A percentile compares a stretch with the other conserved stretches of the same genome.
These are phyloP conservation scores for Coccyzus lansbergi DNA, from an alignment of 2,797 vertebrate genomes.

Conservation along the genomic window DNA sequence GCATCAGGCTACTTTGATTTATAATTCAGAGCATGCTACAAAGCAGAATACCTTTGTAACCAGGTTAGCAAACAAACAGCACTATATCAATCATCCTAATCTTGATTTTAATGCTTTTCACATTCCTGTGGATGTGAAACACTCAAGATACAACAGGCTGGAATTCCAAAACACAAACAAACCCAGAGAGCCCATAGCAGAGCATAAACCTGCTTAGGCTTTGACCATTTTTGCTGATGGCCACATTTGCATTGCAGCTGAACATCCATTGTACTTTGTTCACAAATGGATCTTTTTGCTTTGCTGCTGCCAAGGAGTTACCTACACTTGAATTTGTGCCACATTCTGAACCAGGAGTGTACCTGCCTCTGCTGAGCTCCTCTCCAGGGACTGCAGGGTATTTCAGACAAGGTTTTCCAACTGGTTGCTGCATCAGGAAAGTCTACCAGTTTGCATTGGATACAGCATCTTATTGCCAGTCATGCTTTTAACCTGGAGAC, in stretches of 20 bases:
- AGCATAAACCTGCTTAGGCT: background rate
- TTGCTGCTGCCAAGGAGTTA: background rate
- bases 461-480: background rate
- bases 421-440: background rate
- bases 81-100: background rate
- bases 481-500: conserved; percentile 34
- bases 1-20: background rate
- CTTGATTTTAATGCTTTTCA: conserved; percentile 29
- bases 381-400: background rate
- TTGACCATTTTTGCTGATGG: background rate
- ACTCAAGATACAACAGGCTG: background rate
- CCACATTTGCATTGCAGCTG: background rate
- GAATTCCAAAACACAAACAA: conserved; percentile 31
- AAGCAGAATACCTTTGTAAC: background rate
- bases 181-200: background rate
- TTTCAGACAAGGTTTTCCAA: conserved; percentile 7
- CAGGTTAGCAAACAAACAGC: conserved; percentile 22
- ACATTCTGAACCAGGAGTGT: rapidly evolving
- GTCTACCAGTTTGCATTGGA: background rate
- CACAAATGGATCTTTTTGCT: background rate
- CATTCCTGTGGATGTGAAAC: background rate
- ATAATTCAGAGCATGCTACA: background rate
- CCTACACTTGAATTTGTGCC: background rate
- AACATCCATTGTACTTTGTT: background rate
- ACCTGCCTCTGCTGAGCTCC: rapidly evolving